Evolutionary conservation across 1,140 invertebrate species (phyloP).

Genomic region (Macrotrachela quadricornifera): DNA sequence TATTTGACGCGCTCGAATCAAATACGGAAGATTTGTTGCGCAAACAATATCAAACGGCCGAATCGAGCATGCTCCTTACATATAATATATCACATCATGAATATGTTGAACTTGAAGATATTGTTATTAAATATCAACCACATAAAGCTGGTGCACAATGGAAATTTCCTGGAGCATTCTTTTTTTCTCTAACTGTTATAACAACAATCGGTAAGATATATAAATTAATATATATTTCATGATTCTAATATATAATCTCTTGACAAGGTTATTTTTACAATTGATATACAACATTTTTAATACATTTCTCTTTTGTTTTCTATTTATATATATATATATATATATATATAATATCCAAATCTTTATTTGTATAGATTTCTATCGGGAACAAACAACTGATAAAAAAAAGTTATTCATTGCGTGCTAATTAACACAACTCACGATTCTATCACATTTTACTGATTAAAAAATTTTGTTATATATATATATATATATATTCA

Average conservation of each 20-base stretch:
- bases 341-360: too few species aligned
- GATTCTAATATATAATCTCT: not conserved
- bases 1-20: slow-evolving; percentile 92
- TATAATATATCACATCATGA: slow-evolving; percentile 85
- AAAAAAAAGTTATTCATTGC: too few species aligned
- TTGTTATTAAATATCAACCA: slow-evolving; percentile 80
- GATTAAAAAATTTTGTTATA: too few species aligned
- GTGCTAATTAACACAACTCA: too few species aligned
- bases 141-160: slow-evolving; percentile 92
- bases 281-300: too few species aligned
- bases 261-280: too few species aligned
- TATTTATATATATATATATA: too few species aligned
- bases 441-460: too few species aligned
- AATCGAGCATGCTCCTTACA: slow-evolving; percentile 52
- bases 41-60: slow-evolving; percentile 50
- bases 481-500: too few species aligned
- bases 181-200: slow-evolving; percentile 96
- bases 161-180: slow-evolving; percentile 70
- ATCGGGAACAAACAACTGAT: too few species aligned
- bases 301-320: too few species aligned
- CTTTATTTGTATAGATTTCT: too few species aligned
- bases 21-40: slow-evolving; percentile 54
- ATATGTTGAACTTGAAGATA: slow-evolving; percentile 63
- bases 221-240: not conserved
- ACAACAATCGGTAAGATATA: slow-evolving; percentile 67